Evolutionary conservation across 2,797 vertebrate species (phyloP).

Genomic region (Microchirus variegatus): DNA sequence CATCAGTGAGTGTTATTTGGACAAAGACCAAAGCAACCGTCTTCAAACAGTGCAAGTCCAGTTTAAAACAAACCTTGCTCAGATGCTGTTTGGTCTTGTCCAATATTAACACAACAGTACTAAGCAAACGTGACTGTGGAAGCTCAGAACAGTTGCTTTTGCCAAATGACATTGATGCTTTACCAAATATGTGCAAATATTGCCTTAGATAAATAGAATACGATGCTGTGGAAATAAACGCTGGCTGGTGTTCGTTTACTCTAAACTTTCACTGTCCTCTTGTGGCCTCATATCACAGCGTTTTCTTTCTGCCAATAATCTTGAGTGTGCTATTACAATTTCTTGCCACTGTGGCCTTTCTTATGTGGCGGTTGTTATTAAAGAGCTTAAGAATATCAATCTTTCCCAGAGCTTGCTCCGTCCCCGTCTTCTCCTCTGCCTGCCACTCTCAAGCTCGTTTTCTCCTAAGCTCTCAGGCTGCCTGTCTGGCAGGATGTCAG

Average conservation of each 20-base stretch:
- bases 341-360: conserved; percentile 18
- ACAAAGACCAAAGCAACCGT: conserved; percentile 37
- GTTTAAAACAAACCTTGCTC: conserved; percentile 34
- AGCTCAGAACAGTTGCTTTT: conserved; percentile 1
- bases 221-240: conserved; percentile 16
- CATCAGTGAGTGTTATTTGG: conserved; percentile 27
- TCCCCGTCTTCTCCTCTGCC: conserved; percentile 20
- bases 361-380: conserved; percentile 25
- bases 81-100: conserved; percentile 15
- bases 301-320: conserved; percentile 7
- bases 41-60: conserved; percentile 7
- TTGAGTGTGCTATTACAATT: conserved; percentile 18
- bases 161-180: not conserved
- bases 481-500: conserved; percentile 78
- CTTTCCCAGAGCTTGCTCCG: conserved; percentile 15
- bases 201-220: conserved; percentile 43
- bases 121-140: conserved; percentile 25
- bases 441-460: conserved; percentile 21
- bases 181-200: conserved; percentile 28
- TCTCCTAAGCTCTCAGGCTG: conserved; percentile 49
- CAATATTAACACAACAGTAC: conserved; percentile 18
- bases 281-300: conserved; percentile 6
- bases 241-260: conserved; percentile 24
- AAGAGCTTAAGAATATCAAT: conserved; percentile 14
- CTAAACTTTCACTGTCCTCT: conserved; percentile 10